Percentiles rank a stretch among this genome's conserved stretches.
These are phyloP conservation scores for Sphenopsis melanotis DNA, from an alignment of 2,797 vertebrate species.

Conservation along the genomic window DNA sequence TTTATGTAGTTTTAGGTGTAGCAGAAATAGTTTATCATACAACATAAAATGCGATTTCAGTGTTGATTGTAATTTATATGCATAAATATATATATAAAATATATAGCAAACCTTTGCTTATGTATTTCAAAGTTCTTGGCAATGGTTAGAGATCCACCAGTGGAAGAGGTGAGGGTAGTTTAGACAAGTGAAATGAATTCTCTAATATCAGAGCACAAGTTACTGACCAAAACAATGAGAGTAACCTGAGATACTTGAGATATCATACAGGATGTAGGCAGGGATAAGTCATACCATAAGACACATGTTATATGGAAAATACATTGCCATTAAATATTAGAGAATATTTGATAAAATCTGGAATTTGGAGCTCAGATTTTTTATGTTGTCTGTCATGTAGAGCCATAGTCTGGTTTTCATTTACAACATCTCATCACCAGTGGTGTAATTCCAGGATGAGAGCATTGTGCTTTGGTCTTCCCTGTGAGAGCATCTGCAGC, in stretches of 20 bases:
- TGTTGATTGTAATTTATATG: neutral
- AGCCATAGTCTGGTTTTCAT: neutral
- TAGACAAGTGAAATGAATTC: neutral
- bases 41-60: neutral
- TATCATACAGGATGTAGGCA: neutral
- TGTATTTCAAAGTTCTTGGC: neutral
- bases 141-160: neutral
- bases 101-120: neutral
- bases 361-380: neutral
- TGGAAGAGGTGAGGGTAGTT: neutral
- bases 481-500: neutral
- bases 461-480: neutral
- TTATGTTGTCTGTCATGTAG: neutral
- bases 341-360: neutral
- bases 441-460: neutral
- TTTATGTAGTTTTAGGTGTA: neutral
- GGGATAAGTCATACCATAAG: neutral
- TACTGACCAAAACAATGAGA: neutral
- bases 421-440: neutral
- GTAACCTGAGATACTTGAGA: neutral
- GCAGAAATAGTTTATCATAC: neutral
- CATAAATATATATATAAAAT: neutral
- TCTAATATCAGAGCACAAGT: neutral
- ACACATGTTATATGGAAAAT: neutral
- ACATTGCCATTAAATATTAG: neutral